Conservation (phyloP, 2,113 vertebrate genomes). For the Neogale vison region DNA sequence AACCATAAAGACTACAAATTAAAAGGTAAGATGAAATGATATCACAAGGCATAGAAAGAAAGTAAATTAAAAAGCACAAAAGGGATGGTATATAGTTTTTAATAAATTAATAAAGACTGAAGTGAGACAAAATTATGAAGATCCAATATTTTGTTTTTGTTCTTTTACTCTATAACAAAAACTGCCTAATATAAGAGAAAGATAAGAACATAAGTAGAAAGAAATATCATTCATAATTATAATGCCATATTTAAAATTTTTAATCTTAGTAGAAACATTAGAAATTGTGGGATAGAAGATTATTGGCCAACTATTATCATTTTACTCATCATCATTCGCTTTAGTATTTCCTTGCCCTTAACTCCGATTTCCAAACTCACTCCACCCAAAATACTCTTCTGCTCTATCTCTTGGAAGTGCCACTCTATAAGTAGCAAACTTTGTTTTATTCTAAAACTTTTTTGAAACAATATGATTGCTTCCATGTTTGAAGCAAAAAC, state of each 20-base stretch:
- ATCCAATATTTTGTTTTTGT: neutral
- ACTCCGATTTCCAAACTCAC: neutral
- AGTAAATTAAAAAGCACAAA: neutral
- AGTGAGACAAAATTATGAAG: neutral
- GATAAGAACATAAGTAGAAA: neutral
- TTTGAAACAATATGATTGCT: neutral
- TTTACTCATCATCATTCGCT: neutral
- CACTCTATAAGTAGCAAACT: neutral
- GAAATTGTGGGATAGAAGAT: neutral
- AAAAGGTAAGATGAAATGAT: neutral
- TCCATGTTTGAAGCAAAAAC: neutral
- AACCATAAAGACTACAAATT: neutral
- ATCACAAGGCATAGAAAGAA: neutral
- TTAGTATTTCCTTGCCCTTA: neutral
- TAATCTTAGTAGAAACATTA: neutral
- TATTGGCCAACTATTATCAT: neutral
- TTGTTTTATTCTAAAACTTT: neutral
- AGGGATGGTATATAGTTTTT: neutral
- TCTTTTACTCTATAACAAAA: neutral
- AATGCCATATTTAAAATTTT: neutral
- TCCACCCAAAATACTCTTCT: neutral
- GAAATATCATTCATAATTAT: neutral
- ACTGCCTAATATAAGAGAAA: neutral
- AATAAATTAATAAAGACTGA: neutral
- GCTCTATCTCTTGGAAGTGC: neutral